Percentiles rank a stretch among this genome's conserved stretches.
Evolutionary conservation across 2,797 vertebrate genomes (phyloP).

Genomic region (Fistularia commersonii): DNA sequence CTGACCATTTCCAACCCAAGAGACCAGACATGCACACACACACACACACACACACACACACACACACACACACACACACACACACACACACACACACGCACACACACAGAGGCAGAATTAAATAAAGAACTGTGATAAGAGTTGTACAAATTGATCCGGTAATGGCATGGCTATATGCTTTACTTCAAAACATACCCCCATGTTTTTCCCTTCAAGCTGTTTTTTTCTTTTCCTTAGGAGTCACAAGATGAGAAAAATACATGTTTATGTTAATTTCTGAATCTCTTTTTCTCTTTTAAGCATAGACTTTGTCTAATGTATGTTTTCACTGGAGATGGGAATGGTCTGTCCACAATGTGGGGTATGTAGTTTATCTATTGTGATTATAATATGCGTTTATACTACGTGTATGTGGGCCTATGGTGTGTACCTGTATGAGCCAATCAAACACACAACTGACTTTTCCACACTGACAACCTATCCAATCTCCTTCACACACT

Average conservation of each 20-base stretch:
- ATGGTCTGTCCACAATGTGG: slow-evolving; percentile 11
- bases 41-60: too few relatives aligned
- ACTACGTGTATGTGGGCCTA: neutral
- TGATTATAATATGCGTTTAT: neutral
- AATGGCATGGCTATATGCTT: slow-evolving; percentile 40
- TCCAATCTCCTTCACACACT: slow-evolving; percentile 44
- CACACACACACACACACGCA: too few relatives aligned
- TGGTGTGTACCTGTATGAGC: slow-evolving; percentile 20
- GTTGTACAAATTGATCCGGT: slow-evolving; percentile 66
- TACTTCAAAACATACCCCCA: slow-evolving; percentile 64
- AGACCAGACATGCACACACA: slow-evolving; percentile 27
- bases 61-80: too few relatives aligned
- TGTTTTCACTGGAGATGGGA: slow-evolving; percentile 23
- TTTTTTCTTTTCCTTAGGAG: slow-evolving; percentile 35
- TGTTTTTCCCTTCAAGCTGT: slow-evolving; percentile 28
- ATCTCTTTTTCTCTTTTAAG: slow-evolving; percentile 36
- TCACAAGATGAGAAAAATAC: slow-evolving; percentile 44
- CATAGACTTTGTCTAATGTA: slow-evolving; percentile 12
- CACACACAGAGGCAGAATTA: slow-evolving; percentile 53
- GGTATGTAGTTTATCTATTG: slow-evolving; percentile 10
- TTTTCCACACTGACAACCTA: slow-evolving; percentile 41
- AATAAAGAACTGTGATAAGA: slow-evolving; percentile 54
- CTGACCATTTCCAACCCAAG: slow-evolving; percentile 54
- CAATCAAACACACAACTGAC: slow-evolving; percentile 39
- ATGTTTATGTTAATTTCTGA: slow-evolving; percentile 54